Evolutionary conservation across 2,888 invertebrate species (phyloP).

Genomic region (Drosophila subsilvestris): DNA sequence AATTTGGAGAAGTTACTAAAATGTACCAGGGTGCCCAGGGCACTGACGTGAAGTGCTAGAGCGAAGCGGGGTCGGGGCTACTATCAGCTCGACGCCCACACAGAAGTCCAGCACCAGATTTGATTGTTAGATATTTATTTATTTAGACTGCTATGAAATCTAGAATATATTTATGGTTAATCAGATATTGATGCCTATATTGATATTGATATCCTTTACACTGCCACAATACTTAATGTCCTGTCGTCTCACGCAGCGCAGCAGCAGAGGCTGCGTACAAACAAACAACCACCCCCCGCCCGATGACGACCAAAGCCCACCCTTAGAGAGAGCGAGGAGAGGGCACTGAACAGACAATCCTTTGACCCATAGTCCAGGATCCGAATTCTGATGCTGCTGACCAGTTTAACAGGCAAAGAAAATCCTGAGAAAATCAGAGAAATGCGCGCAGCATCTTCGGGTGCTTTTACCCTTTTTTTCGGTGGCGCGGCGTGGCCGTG

Average conservation of each 20-base stretch:
- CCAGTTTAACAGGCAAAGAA: slow-evolving; percentile 55
- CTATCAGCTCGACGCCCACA: no score
- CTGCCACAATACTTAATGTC: background rate
- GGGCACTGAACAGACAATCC: slow-evolving; percentile 11
- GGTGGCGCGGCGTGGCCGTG: slow-evolving; percentile 30
- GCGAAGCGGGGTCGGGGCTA: no score
- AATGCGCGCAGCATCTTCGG: slow-evolving; percentile 69
- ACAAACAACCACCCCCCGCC: background rate
- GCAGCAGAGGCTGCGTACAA: background rate
- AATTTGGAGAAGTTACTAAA: no score
- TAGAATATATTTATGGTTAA: background rate
- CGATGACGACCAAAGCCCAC: slow-evolving; percentile 17
- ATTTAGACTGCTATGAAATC: background rate
- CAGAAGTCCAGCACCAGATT: no score
- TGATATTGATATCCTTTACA: no score
- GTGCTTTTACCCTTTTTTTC: slow-evolving; percentile 57
- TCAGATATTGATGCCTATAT: background rate
- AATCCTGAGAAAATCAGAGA: slow-evolving; percentile 70
- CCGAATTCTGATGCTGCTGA: slow-evolving; percentile 12
- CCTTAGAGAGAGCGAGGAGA: slow-evolving; percentile 7
- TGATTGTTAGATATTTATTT: no score
- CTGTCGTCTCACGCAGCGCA: background rate
- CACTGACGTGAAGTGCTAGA: no score
- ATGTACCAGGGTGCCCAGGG: no score
- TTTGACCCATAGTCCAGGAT: slow-evolving; percentile 25